Conservation (phyloP, 2,888 invertebrate species). For the Watsonalla cultraria region DNA sequence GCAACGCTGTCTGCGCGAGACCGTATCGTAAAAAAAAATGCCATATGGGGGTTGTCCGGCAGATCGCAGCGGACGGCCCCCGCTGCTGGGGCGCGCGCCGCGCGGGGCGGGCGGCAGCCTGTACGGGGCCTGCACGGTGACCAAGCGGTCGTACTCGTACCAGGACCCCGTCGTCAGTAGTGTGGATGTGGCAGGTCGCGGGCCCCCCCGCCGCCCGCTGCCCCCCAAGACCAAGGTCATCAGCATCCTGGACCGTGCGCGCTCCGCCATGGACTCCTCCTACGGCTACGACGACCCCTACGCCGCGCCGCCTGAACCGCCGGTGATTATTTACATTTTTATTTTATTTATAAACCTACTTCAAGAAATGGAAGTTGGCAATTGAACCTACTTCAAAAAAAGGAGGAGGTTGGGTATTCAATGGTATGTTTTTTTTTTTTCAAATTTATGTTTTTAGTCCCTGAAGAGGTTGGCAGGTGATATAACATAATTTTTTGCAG, state of each 20-base stretch:
- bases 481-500: too few relatives aligned
- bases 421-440: too few relatives aligned
- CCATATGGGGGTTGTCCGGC: constrained; percentile 26
- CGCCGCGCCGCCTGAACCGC: constrained; percentile 46
- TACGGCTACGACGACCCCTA: constrained; percentile 80
- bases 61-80: constrained; percentile 23
- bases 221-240: constrained; percentile 87
- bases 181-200: constrained; percentile 6
- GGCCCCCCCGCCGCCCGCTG: constrained; percentile 35
- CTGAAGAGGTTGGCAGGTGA: too few relatives aligned
- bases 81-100: constrained; percentile 13
- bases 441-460: too few relatives aligned
- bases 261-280: constrained; percentile 89
- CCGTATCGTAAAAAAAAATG: too few relatives aligned
- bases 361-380: too few relatives aligned
- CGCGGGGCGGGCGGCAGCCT: constrained; percentile 15
- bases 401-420: too few relatives aligned
- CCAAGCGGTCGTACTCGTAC: constrained; percentile 33
- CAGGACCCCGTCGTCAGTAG: constrained; percentile 28
- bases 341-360: too few relatives aligned
- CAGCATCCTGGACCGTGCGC: constrained; percentile 89
- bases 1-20: too few relatives aligned
- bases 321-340: constrained; percentile 33
- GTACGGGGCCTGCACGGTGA: constrained; percentile 37
- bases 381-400: too few relatives aligned